Evolutionary conservation across 37 sponge, comb jelly and placozoan species (phyloP).

Genomic region (Cladorhizidae sp.): DNA sequence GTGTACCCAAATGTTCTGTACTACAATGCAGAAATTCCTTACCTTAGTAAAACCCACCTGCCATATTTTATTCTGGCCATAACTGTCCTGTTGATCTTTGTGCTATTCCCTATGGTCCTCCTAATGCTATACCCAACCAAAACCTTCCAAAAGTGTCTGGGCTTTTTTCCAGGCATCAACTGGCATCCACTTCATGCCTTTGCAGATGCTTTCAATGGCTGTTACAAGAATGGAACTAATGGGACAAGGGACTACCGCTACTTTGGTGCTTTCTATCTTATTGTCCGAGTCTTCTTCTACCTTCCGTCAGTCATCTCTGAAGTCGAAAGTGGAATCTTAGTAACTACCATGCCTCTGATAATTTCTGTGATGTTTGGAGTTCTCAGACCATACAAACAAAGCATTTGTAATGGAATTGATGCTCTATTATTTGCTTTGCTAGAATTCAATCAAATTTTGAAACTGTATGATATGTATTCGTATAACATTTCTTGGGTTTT

Average conservation of each 20-base stretch:
- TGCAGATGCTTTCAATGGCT: conserved; percentile 1
- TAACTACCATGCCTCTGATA: background rate
- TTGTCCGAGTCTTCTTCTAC: background rate
- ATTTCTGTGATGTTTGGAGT: background rate
- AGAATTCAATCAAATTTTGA: no score
- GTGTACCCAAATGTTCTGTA: background rate
- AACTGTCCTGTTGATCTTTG: background rate
- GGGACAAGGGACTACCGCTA: conserved; percentile 11
- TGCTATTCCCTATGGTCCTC: background rate
- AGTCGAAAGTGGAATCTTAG: no score
- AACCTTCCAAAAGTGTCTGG: background rate
- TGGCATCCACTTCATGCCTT: conserved; percentile 5
- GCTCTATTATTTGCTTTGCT: no score
- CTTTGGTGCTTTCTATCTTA: conserved; percentile 16
- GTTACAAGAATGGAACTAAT: conserved; percentile 38
- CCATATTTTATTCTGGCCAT: conserved; percentile 2
- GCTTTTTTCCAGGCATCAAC: background rate
- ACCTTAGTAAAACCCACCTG: background rate
- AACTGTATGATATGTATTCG: no score
- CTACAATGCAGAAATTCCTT: background rate
- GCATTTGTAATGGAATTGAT: no score
- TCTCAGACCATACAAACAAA: no score
- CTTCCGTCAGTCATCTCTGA: background rate
- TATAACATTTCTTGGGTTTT: no score
- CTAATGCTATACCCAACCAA: conserved; percentile 6